Evolutionary conservation across 2,797 vertebrate species (phyloP).

Genomic region (Gallinago nigripennis): DNA sequence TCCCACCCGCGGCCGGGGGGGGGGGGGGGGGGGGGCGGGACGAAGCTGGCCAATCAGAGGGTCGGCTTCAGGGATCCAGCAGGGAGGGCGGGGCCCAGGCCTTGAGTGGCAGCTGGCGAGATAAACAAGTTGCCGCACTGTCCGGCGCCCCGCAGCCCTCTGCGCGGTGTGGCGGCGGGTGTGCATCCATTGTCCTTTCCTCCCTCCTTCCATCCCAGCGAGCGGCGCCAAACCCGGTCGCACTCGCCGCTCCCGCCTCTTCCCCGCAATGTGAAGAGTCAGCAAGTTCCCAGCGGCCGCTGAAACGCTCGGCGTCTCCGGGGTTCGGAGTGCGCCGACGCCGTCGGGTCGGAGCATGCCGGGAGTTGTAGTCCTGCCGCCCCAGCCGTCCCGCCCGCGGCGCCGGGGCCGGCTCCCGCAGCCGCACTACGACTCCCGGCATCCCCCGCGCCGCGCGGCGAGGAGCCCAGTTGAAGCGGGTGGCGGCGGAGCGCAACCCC

Average conservation of each 20-base stretch:
- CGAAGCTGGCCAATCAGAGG: neutral
- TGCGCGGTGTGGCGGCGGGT: no score
- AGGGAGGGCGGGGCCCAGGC: neutral
- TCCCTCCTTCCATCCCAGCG: neutral
- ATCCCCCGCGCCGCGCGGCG: slow-evolving; percentile 57
- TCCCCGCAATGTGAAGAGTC: slow-evolving; percentile 42
- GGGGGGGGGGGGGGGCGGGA: neutral
- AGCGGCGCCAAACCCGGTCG: neutral
- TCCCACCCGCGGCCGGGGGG: no score
- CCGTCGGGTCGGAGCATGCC: slow-evolving; percentile 25
- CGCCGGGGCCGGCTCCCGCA: neutral
- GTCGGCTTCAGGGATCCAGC: neutral
- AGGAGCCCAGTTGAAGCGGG: slow-evolving; percentile 58
- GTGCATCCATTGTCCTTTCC: no score
- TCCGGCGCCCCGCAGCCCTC: fast-evolving
- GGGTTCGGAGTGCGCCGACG: slow-evolving; percentile 69
- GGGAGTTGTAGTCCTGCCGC: slow-evolving; percentile 78
- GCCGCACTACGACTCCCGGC: slow-evolving; percentile 80
- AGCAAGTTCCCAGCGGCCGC: slow-evolving; percentile 58
- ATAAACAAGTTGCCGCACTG: slow-evolving; percentile 51
- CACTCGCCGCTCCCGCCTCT: neutral
- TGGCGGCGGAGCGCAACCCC: slow-evolving; percentile 41
- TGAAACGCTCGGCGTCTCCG: neutral
- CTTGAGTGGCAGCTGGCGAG: slow-evolving; percentile 41
- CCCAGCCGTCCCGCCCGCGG: fast-evolving